Evolutionary conservation across 2,797 vertebrate genomes (phyloP).

Genomic region (Chaenodraco wilsoni): DNA sequence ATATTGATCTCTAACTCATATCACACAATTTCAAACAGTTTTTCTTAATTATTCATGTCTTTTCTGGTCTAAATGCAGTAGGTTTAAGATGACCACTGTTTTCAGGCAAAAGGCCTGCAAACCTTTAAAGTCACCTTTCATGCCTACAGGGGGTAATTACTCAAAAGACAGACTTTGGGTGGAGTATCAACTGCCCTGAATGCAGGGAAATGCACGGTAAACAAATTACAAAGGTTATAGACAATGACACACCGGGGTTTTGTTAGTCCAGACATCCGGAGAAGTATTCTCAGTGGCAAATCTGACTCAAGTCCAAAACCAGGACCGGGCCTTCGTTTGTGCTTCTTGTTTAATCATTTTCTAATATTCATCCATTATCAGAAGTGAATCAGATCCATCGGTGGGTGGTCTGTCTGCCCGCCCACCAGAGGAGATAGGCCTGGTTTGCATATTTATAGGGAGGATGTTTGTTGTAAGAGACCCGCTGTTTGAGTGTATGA

Average conservation of each 20-base stretch:
- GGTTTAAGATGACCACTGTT: background rate
- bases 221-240: slow-evolving; percentile 56
- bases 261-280: slow-evolving; percentile 60
- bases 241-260: slow-evolving; percentile 35
- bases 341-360: slow-evolving; percentile 37
- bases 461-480: slow-evolving; percentile 81
- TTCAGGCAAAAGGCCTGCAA: slow-evolving; percentile 5
- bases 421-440: slow-evolving; percentile 64
- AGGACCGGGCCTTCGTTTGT: slow-evolving; percentile 5
- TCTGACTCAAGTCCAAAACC: slow-evolving; percentile 34
- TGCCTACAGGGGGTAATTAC: background rate
- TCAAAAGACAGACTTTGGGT: slow-evolving; percentile 40
- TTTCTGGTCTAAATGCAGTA: background rate
- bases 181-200: slow-evolving; percentile 45
- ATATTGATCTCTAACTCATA: background rate
- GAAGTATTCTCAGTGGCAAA: slow-evolving; percentile 46
- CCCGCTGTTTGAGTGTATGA: slow-evolving; percentile 76
- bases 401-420: slow-evolving; percentile 78
- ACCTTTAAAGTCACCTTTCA: slow-evolving; percentile 23
- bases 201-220: slow-evolving; percentile 54
- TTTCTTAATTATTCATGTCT: background rate
- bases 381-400: slow-evolving; percentile 45
- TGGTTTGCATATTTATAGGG: slow-evolving; percentile 80
- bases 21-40: background rate
- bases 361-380: slow-evolving; percentile 46